These are phyloP conservation scores for Erythrocercus mccallii DNA, from an alignment of 2,113 vertebrate genomes.

Conservation along the genomic window DNA sequence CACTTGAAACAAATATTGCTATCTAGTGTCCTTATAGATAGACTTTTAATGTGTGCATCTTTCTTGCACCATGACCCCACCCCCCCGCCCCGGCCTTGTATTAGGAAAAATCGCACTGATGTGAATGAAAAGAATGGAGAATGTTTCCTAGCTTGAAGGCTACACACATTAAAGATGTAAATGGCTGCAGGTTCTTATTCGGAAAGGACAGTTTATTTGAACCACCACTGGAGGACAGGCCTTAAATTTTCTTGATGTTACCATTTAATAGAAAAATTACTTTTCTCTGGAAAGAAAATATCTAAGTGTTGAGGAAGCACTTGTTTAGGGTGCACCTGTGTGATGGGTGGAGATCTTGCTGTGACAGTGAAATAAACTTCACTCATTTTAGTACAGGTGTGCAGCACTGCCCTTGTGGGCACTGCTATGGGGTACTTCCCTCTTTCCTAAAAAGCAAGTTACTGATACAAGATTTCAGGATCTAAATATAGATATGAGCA, in stretches of 20 bases:
- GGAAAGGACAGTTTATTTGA: not conserved
- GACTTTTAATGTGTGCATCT: not conserved
- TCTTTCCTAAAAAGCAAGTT: not conserved
- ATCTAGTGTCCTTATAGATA: not conserved
- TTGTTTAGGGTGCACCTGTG: not conserved
- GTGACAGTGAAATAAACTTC: not conserved
- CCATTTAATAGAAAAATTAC: not conserved
- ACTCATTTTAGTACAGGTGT: not conserved
- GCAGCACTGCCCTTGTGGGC: not conserved
- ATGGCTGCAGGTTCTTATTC: not conserved
- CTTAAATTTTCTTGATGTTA: not conserved
- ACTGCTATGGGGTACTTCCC: not conserved
- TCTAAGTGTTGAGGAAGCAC: not conserved
- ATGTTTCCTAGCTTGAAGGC: not conserved
- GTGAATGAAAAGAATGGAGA: not conserved
- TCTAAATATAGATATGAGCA: not conserved
- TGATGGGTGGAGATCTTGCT: not conserved
- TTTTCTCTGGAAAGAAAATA: not conserved
- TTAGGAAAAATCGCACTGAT: not conserved
- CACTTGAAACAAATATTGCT: not conserved
- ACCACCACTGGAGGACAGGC: not conserved
- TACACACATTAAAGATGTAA: not conserved
- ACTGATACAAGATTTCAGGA: not conserved
- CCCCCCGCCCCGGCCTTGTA: too few species aligned
- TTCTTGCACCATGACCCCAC: not conserved